These are phyloP conservation scores for Gephyroberyx darwinii DNA, from an alignment of 2,797 vertebrate genomes.

Conservation along the genomic window DNA sequence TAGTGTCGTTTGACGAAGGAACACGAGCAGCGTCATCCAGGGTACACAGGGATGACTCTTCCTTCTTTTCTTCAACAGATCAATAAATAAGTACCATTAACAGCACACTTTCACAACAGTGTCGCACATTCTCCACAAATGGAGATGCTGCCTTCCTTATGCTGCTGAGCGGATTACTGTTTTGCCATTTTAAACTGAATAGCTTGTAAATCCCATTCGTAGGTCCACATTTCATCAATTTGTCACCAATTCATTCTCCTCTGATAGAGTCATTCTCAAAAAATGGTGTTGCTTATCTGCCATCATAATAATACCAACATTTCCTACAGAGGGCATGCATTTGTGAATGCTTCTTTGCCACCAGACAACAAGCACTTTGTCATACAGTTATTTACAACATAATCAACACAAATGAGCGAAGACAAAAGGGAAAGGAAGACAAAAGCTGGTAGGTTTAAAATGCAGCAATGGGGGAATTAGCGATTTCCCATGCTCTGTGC, in stretches of 20 bases:
- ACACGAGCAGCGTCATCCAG: conserved; percentile 1
- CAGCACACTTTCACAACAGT: conserved; percentile 16
- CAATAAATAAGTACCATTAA: conserved; percentile 55
- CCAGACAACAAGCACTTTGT: neutral
- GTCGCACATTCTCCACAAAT: neutral
- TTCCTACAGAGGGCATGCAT: conserved; percentile 7
- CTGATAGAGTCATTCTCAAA: conserved; percentile 7
- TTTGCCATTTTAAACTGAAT: conserved; percentile 31
- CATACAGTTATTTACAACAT: neutral
- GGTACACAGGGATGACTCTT: conserved; percentile 23
- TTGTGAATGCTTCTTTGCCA: neutral
- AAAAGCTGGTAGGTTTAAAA: neutral
- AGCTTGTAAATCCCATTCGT: conserved; percentile 38
- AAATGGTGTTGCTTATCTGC: conserved; percentile 1
- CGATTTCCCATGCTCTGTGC: conserved; percentile 40
- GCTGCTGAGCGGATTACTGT: conserved; percentile 28
- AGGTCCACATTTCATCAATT: conserved; percentile 26
- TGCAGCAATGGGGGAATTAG: neutral
- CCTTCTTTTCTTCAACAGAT: conserved; percentile 49
- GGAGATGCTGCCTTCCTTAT: neutral
- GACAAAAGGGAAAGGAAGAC: neutral
- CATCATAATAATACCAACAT: neutral
- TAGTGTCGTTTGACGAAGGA: conserved; percentile 12
- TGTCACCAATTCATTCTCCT: conserved; percentile 30
- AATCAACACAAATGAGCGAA: neutral